Conservation (phyloP, 92 coral and sea anemone genomes). For the Scolanthus callimorphus region DNA sequence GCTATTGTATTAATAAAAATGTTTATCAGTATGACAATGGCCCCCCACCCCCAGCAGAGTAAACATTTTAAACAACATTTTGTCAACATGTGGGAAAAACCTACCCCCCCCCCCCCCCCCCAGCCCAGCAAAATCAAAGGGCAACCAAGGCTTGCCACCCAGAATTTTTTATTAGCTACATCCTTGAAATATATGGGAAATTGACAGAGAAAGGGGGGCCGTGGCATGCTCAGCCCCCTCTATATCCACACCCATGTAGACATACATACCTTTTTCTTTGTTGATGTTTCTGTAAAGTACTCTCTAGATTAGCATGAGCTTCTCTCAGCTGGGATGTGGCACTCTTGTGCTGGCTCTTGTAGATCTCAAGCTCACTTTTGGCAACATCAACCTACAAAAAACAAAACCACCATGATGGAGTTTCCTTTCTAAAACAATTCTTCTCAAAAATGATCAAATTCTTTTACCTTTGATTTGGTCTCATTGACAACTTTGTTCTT, state of each 20-base stretch:
- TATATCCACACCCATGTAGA: too few species aligned
- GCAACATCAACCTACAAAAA: conserved; percentile 87
- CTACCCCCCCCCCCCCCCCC: too few species aligned
- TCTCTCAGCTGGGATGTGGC: conserved; percentile 72
- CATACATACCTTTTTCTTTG: conserved; percentile 76
- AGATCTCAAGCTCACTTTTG: conserved; percentile 90
- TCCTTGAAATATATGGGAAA: background rate
- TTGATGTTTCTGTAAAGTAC: conserved; percentile 59
- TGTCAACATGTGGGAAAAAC: too few species aligned
- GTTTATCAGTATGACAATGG: too few species aligned
- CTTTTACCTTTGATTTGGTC: conserved; percentile 82
- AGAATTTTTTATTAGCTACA: background rate
- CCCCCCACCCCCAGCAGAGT: too few species aligned
- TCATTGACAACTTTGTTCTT: conserved; percentile 90
- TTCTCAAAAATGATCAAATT: too few species aligned
- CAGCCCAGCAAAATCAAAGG: too few species aligned
- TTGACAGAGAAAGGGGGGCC: too few species aligned
- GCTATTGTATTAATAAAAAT: too few species aligned
- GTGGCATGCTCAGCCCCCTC: too few species aligned
- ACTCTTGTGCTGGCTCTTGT: conserved; percentile 79
- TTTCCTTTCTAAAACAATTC: background rate
- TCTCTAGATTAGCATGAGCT: conserved; percentile 72
- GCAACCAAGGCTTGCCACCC: too few species aligned
- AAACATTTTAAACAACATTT: too few species aligned
- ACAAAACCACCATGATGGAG: background rate